Percentiles rank a stretch among this genome's conserved stretches.
These are phyloP conservation scores for Australoheros scitulus DNA, from an alignment of 2,113 vertebrate species.

Conservation along the genomic window DNA sequence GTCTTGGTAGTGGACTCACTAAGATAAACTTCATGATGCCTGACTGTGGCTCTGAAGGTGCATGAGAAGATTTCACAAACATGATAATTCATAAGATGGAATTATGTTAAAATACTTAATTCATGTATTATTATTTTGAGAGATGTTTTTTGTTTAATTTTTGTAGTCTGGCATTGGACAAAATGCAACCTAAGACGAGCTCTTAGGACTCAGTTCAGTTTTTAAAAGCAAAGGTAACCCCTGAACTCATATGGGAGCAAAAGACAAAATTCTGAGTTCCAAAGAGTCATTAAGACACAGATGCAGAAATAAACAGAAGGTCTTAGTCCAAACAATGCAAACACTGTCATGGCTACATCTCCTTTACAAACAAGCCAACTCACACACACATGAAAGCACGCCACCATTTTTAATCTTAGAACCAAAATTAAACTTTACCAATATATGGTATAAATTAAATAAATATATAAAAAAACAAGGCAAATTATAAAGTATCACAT, in stretches of 20 bases:
- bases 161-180: neutral
- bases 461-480: conserved; percentile 10
- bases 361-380: conserved; percentile 65
- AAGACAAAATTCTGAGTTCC: neutral
- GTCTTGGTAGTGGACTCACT: neutral
- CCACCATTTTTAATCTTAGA: neutral
- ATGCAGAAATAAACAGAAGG: conserved; percentile 44
- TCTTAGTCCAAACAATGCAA: neutral
- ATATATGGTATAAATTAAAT: neutral
- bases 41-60: neutral
- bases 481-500: conserved; percentile 1
- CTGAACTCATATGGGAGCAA: neutral
- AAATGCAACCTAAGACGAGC: neutral
- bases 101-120: neutral
- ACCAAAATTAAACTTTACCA: neutral
- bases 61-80: neutral
- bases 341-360: conserved; percentile 49
- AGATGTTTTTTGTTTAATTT: neutral
- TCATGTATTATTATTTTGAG: too few species aligned
- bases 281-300: conserved; percentile 13
- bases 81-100: too few species aligned
- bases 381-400: neutral
- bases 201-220: neutral
- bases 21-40: neutral
- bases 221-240: neutral